Base-by-base conservation (phyloP, 2,113 vertebrate species). In the Dryoscopus gambensis region DNA sequence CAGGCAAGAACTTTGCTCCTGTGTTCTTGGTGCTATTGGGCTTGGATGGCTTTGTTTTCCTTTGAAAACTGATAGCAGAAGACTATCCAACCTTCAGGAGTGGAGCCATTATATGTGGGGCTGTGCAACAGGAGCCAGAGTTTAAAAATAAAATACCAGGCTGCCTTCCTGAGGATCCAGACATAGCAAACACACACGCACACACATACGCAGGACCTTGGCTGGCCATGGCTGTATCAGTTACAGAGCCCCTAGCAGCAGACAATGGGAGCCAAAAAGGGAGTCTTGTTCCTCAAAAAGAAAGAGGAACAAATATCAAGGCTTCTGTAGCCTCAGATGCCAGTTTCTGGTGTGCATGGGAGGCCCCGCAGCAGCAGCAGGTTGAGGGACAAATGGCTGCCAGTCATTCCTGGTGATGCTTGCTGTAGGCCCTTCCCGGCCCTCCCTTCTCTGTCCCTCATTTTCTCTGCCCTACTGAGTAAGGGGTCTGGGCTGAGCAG, bases 111-210 rank as follows among this genome's bases (percentile, higher is more conserved):
- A 86, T 93, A 94, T 95, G 92, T 95, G 88, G 93, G 20, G 84
- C 96, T 86, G 86, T 89, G 94, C 93, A 96, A 96, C 73, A 86
- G 93, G 95, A 97, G 97, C 90, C 92, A 71, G 37, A 91, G 94
- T 98, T 97, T 98, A 98, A 98, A 98, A 98, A 98, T 97, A 98
- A 97, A 97, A 95, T 96, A 91, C 87, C 55, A 67, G 96, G 80
- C 92, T 97, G 93, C 95, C 60, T 91, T 97, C 95, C 96, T 95
- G 85, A 95, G 88, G 96, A 97, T 97, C 96, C 96, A 98, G 95
- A 97, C 95, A 95, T 96, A 97, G 97, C 67, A 76, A 53, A 78
- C 82, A 64, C 71, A 80, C 49, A 74, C 3, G 3, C 33, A 56
- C 53, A 69, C 17, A 15, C 27, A 74, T 16, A 62, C 10, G 19